Evolutionary conservation across 2,888 invertebrate species (phyloP), one percentile per base, ranked within the genome.

Genomic region (Drosophila mimica): DNA sequence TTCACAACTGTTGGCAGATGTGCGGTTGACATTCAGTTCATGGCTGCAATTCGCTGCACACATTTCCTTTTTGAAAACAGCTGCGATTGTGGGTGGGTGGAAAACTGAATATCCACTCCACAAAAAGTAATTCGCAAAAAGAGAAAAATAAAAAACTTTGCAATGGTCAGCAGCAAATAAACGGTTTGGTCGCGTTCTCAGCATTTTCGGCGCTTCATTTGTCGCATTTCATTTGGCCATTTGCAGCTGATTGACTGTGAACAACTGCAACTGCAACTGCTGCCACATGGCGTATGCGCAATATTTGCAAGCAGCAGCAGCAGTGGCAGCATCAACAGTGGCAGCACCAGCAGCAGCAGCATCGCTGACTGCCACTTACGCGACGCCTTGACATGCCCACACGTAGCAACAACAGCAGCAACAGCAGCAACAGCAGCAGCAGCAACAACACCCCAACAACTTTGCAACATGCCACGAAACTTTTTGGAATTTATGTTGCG

Each of bases 311-410:
- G 48, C 61, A 53, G 1, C 15, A 34, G 46, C 57, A 36, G 33
- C 49, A 30, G 46, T 46, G 13, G 25, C 38, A 31, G 31, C 20
- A 25, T 31, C 66, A 68, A 66, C 57, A 68, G 60, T 69, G 58
- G 62, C 70, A 17, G 40, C 65, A 34, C 46, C 38, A 11, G 34
- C 56, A 31, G 36, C 69, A 67, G 70, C 61, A 66, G 60, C 70
- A 62, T 67, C 66, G 63, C 74, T 73, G 81, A 70, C 76, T 75
- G 59, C 73, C 76, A 83, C 74, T 77, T 76, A 75, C 76, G 76
- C 83, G 79, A 85, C 83, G 88, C 85, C 85, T 86, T 86, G 88
- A 85, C 85, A 81, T 86, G 88, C 88, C 88, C 85, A 83, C 88
- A 86, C 85, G 85, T 86, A 76, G 67, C 73, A 69, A 58, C 60